Percentiles rank a stretch among this genome's conserved stretches.
phyloP scores from a whole-genome alignment of 2,797 vertebrate species.

The Epinephelus coioides region DNA sequence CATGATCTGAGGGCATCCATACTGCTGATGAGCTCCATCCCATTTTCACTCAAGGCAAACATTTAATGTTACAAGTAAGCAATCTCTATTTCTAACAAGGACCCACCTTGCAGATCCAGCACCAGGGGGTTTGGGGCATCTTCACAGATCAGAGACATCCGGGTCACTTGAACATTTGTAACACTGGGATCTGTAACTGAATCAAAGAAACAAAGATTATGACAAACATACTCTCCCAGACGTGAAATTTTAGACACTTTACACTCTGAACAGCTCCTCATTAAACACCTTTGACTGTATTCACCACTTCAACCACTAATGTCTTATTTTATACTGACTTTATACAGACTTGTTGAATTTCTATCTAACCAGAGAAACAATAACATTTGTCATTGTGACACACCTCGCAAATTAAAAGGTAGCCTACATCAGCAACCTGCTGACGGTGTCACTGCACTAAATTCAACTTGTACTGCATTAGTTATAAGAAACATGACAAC shows the following conservation, averaged over 20 bases:
- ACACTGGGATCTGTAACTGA: conserved; percentile 82
- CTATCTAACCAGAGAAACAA: background rate
- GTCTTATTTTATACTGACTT: background rate
- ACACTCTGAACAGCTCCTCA: background rate
- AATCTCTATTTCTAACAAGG: background rate
- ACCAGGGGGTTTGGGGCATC: conserved; percentile 89
- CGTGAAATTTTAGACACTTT: background rate
- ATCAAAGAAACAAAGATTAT: conserved; percentile 12
- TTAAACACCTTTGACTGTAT: background rate
- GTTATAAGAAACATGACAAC: too few relatives aligned
- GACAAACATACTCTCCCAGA: background rate
- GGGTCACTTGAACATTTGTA: conserved; percentile 94
- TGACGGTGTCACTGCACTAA: too few relatives aligned
- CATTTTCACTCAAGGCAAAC: background rate
- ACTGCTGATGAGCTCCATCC: background rate
- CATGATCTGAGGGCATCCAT: background rate
- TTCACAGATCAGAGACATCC: conserved; percentile 91
- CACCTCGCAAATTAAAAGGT: too few relatives aligned
- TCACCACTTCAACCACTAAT: background rate
- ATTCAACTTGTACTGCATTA: too few relatives aligned
- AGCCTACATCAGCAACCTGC: too few relatives aligned
- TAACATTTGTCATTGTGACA: too few relatives aligned
- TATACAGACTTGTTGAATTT: background rate
- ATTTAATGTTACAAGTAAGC: background rate
- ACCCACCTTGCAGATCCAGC: conserved; percentile 94